Base-by-base conservation (phyloP, 1,140 invertebrate species). In the Whitmania pigra region DNA sequence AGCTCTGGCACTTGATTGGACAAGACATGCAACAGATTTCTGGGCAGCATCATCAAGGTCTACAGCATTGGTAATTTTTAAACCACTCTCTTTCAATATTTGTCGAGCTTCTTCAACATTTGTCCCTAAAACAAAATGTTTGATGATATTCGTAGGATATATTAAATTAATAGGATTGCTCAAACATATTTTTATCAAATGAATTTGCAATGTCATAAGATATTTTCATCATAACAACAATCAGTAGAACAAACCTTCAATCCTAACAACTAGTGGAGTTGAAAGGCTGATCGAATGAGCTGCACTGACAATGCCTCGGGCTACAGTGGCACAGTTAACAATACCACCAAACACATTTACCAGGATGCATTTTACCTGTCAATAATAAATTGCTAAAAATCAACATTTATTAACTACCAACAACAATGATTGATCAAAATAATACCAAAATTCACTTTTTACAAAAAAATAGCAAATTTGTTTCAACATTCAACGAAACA, bases 301-400 rank as follows among this genome's bases (percentile, higher is more conserved):
- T 29, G 95, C 95, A 73, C 88, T 86, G 2, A 97, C 88, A 76
- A 99, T 92, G 67, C 96, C 96, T 78, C 89, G 92, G 3, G 96
- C 95, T 80, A 99, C 92, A 7, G 89, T 97, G 2, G 88, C 91
- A 86, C 96, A 99, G 83, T 99, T 97, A 0, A 99, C 94, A 80
- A 99, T 99, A 75, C 96, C 96, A 74, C 93, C 96, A 85, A 99
- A 99, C 5, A 99, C 93, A 84, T 99, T 99, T 0, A 99, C 93
- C 71, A 99, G 86, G 76, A 99, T 91, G 5, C 90, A 89, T 84
- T 95, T 93, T 0, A 98, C 94, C 82, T 84, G 71, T 6, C 9
- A 7, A 60, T 7, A 60, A 7, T n/a, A 60, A 60, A 6, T n/a
- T 60, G 5, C 5, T 17, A 27, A 22, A 60, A 60, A 60, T 60